Conservation (phyloP, 2,113 vertebrate genomes). For the Mesitornis unicolor region DNA sequence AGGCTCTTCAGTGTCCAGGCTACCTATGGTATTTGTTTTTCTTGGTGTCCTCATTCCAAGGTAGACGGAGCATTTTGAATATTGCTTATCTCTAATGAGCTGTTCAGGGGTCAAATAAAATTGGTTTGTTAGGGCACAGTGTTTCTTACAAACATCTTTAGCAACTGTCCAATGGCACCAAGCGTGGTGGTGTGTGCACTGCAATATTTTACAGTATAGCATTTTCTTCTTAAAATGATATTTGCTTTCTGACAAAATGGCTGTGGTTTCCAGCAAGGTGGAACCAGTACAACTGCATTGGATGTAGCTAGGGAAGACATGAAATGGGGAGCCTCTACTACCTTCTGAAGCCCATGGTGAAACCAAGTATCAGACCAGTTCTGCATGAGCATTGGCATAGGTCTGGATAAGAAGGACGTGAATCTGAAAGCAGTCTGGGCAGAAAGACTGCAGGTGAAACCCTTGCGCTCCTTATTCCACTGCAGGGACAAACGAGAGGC, state of each 20-base stretch:
- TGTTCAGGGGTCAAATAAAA: background rate
- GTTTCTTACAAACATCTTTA: background rate
- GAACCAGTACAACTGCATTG: background rate
- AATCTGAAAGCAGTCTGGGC: background rate
- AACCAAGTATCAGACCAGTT: background rate
- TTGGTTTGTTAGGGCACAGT: background rate
- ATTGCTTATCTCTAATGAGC: background rate
- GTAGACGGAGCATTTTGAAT: background rate
- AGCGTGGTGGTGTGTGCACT: background rate
- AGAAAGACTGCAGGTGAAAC: background rate
- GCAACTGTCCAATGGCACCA: background rate
- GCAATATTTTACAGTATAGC: background rate
- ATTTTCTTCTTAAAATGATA: background rate
- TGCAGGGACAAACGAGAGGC: background rate
- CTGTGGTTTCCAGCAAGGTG: background rate
- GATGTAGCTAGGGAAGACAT: background rate
- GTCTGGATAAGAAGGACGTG: background rate
- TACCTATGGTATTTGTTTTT: conserved; percentile 46
- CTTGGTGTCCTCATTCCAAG: background rate
- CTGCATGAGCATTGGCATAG: background rate
- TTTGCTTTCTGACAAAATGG: background rate
- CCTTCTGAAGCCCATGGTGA: background rate
- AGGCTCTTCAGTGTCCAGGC: conserved; percentile 20
- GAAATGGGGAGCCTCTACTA: background rate
- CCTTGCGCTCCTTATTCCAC: background rate